Base-by-base conservation (phyloP, 2,113 vertebrate genomes). In the Leucopsar rothschildi region DNA sequence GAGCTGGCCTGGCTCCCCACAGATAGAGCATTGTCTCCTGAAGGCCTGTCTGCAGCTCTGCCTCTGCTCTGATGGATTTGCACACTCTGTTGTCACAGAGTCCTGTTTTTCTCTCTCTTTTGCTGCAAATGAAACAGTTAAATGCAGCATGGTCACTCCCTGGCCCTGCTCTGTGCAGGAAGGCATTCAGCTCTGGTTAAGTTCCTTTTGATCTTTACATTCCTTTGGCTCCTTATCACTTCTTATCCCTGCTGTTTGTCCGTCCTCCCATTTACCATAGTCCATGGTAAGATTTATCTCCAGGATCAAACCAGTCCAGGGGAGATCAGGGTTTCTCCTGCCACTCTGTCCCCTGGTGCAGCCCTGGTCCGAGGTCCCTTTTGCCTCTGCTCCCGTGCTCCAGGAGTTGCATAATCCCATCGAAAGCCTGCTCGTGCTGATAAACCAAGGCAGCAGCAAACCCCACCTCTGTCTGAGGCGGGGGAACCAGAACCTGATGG, bases 181-280 rank as follows among this genome's bases (percentile, higher is more conserved):
- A 77, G 63, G 63, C 29, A 53, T 47, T 53, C 45, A 4, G 68
- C 59, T 39, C 86, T 52, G 79, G 5, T 49, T 47, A 29, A 55
- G 17, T 8, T 82, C 82, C 45, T 59, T 87, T 79, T 76, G 76
- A 90, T 83, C 94, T 80, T 39, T 39, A 44, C 80, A 73, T 92
- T 92, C 86, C 69, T 81, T 31, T 13, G 76, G 23, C 71, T 86
- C 80, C 71, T 95, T 92, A 93, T 96, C 86, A 12, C 60, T 63
- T 60, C 60, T 81, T 52, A 61, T 76, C 68, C 82, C 59, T 86
- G 33, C 66, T 47, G 18, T 37, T 76, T 61, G 44, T 47, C 70
- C 79, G 70, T 39, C 50, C 69, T 82, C 71, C 75, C 66, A 8
- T 25, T 53, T 39, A 21, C 59, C 5, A 4, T 4, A 12, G 35